phyloP scores from a whole-genome alignment of 2,888 invertebrate genomes.

The Arrhopalites spinosus region DNA sequence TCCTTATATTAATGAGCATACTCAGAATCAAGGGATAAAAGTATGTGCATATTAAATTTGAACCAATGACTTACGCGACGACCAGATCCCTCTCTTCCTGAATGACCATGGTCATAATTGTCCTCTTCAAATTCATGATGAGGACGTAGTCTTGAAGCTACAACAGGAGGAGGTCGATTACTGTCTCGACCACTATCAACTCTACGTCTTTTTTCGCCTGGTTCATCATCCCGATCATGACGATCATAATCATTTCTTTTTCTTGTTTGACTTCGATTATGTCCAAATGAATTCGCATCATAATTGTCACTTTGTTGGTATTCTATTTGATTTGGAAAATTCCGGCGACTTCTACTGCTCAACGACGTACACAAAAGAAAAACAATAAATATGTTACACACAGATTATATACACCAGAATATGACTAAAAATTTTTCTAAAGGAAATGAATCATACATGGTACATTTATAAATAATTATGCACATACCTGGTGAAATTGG shows the following conservation, averaged over 20 bases:
- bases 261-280: slow-evolving; percentile 5
- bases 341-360: background rate
- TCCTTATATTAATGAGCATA: background rate
- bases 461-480: no score
- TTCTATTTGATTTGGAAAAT: background rate
- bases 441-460: background rate
- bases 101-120: slow-evolving; percentile 25
- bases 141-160: slow-evolving; percentile 47
- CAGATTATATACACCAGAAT: background rate
- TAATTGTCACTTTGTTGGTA: background rate
- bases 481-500: no score
- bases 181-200: slow-evolving; percentile 21
- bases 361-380: background rate
- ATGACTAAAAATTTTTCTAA: background rate
- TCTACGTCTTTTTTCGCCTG: slow-evolving; percentile 56
- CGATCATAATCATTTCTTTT: slow-evolving; percentile 55
- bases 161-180: slow-evolving; percentile 38
- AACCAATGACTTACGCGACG: background rate
- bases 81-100: background rate
- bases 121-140: slow-evolving; percentile 45
- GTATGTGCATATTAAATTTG: background rate
- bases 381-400: background rate
- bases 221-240: slow-evolving; percentile 57
- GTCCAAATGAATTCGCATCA: slow-evolving; percentile 6
- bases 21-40: background rate